phyloP scores from a whole-genome alignment of 2,797 vertebrate genomes.

The Lithobates pipiens region DNA sequence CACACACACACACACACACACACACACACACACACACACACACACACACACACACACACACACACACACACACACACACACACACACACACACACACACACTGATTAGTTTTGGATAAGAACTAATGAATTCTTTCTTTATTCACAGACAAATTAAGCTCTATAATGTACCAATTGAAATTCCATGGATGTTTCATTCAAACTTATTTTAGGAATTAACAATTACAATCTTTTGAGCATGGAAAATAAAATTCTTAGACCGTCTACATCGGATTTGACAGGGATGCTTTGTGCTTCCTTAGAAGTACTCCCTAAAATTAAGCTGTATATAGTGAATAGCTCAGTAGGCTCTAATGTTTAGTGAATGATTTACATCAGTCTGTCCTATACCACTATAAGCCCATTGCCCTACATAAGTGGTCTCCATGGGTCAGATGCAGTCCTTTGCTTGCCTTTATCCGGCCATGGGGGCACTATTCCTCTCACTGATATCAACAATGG shows the following conservation, averaged over 20 bases:
- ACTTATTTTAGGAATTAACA: conserved; percentile 40
- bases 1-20: conserved; percentile 1
- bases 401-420: too few relatives aligned
- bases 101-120: conserved; percentile 39
- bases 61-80: conserved; percentile 12
- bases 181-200: conserved; percentile 51
- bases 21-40: conserved; percentile 1
- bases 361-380: too few relatives aligned
- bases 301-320: neutral
- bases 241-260: conserved; percentile 52
- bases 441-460: too few relatives aligned
- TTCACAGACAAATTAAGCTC: conserved; percentile 31
- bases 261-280: neutral
- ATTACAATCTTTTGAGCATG: conserved; percentile 40
- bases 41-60: conserved; percentile 1
- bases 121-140: conserved; percentile 48
- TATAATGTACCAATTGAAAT: conserved; percentile 52
- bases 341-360: too few relatives aligned
- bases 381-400: too few relatives aligned
- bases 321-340: too few relatives aligned
- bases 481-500: too few relatives aligned
- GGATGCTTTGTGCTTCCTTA: neutral
- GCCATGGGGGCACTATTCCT: too few relatives aligned
- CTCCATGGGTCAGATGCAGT: too few relatives aligned
- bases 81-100: neutral